Evolutionary conservation across 2,888 invertebrate species (phyloP).

Genomic region (Polydrusus pterygomalis): DNA sequence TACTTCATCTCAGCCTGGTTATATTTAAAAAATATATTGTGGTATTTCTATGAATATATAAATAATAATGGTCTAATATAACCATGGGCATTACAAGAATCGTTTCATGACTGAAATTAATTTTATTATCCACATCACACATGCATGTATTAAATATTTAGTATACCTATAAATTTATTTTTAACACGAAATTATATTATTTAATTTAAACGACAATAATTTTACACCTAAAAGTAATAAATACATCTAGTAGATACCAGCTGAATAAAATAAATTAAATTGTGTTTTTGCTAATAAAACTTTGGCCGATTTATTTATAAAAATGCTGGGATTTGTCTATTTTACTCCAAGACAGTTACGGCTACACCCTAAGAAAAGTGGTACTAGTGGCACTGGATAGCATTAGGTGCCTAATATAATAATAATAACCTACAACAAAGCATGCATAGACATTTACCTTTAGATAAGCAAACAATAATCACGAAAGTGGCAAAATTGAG

Average conservation of each 20-base stretch:
- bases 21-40: too few relatives aligned
- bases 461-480: too few relatives aligned
- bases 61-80: background rate
- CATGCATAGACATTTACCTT: too few relatives aligned
- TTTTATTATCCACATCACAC: constrained; percentile 1
- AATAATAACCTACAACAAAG: too few relatives aligned
- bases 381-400: too few relatives aligned
- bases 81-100: background rate
- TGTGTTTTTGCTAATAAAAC: background rate
- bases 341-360: too few relatives aligned
- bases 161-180: constrained; percentile 22
- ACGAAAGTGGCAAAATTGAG: too few relatives aligned
- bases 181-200: constrained; percentile 7
- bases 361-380: too few relatives aligned
- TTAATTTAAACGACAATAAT: constrained; percentile 17
- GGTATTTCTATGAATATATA: too few relatives aligned
- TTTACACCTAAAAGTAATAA: constrained; percentile 15
- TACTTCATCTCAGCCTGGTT: too few relatives aligned
- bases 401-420: too few relatives aligned
- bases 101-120: background rate
- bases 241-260: background rate
- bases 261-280: background rate
- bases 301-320: background rate
- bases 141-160: constrained; percentile 17
- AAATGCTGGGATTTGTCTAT: background rate